Conservation (phyloP, 2,888 invertebrate genomes). For the Thysanoteuthis rhombus region DNA sequence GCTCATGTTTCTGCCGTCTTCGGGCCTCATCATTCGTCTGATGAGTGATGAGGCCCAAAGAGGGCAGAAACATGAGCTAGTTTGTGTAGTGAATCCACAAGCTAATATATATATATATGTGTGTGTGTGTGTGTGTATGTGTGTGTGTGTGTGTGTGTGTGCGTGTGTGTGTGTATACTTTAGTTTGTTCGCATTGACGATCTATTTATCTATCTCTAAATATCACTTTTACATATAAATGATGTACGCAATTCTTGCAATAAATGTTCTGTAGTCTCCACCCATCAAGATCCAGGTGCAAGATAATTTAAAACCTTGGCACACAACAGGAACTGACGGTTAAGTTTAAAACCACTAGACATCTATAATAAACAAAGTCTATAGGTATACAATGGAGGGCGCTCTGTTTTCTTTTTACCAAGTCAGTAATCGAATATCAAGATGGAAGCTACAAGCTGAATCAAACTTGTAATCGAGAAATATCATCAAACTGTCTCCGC, state of each 20-base stretch:
- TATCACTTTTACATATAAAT: background rate
- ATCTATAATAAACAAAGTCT: background rate
- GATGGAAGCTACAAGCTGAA: background rate
- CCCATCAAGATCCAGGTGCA: background rate
- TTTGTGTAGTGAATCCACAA: too few species aligned
- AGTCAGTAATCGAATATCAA: background rate
- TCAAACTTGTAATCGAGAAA: background rate
- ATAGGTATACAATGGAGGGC: too few species aligned
- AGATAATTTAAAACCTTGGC: background rate
- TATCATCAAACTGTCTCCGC: background rate
- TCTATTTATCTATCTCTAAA: background rate
- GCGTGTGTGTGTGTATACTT: background rate
- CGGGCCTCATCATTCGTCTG: too few species aligned
- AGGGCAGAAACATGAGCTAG: too few species aligned
- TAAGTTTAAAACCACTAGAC: background rate
- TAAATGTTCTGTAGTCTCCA: background rate
- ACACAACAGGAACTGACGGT: background rate
- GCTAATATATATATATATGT: too few species aligned
- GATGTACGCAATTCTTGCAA: background rate
- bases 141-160: background rate
- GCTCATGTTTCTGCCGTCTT: too few species aligned
- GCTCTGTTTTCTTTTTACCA: background rate
- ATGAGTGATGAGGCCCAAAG: too few species aligned
- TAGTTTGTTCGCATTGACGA: background rate
- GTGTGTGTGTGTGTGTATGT: too few species aligned